These are phyloP conservation scores for Xerus rutilus DNA, from an alignment of 2,797 vertebrate species.

Conservation along the genomic window DNA sequence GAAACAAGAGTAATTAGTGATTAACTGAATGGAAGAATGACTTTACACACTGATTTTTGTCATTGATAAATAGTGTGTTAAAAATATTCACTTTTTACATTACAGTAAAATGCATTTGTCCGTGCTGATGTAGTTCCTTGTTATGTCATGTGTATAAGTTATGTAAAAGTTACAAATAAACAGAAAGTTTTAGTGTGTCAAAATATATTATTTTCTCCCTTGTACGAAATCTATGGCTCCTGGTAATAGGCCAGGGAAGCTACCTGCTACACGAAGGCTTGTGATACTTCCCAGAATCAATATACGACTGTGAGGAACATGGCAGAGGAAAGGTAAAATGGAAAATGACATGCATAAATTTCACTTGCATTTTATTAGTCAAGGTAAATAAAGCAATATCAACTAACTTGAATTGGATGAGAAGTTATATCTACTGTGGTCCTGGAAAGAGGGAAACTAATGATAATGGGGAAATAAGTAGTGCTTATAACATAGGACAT, in stretches of 20 bases:
- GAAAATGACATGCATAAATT: background rate
- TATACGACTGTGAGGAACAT: background rate
- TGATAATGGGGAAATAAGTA: background rate
- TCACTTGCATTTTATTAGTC: background rate
- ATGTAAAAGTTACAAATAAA: slow-evolving; percentile 3
- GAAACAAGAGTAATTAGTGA: background rate
- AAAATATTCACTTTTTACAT: background rate
- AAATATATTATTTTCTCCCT: background rate
- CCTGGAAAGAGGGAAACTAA: background rate
- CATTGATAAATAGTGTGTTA: background rate
- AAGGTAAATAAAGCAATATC: background rate
- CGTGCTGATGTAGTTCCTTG: background rate
- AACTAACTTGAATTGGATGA: background rate
- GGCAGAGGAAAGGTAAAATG: background rate
- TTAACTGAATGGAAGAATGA: background rate
- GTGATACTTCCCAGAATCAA: background rate
- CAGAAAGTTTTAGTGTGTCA: background rate
- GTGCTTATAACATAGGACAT: background rate
- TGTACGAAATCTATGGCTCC: background rate
- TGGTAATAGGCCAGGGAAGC: background rate
- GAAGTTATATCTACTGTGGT: background rate
- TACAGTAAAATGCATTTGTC: background rate
- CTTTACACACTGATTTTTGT: background rate
- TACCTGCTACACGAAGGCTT: background rate
- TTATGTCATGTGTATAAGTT: background rate